These are phyloP conservation scores for Drosophila greeni DNA, from an alignment of 2,888 invertebrate species.

Conservation along the genomic window DNA sequence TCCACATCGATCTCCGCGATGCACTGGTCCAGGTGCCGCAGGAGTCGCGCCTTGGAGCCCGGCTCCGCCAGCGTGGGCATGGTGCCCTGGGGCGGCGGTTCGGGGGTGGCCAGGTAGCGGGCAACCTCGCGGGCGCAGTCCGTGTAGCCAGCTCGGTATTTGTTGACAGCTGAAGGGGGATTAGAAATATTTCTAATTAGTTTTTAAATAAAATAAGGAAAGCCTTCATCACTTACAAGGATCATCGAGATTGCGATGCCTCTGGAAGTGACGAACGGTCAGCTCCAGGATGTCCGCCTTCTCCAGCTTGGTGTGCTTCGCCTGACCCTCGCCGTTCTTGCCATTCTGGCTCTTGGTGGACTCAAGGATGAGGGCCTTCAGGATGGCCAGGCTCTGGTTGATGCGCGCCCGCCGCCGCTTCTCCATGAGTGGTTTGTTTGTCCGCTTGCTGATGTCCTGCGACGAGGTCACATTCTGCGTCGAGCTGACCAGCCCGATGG, in stretches of 20 bases:
- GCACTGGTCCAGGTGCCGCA: slow-evolving; percentile 82
- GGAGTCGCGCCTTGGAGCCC: slow-evolving; percentile 81
- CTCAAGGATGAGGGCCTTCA: slow-evolving; percentile 86
- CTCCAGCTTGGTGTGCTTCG: slow-evolving; percentile 89
- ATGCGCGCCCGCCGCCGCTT: slow-evolving; percentile 86
- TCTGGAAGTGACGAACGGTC: slow-evolving; percentile 89
- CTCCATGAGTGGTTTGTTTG: slow-evolving; percentile 89
- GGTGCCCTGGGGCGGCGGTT: slow-evolving; percentile 77
- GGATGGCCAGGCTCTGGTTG: slow-evolving; percentile 86
- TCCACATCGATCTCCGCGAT: slow-evolving; percentile 82
- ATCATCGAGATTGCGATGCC: slow-evolving; percentile 84
- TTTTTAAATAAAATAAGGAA: background rate
- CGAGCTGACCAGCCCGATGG: slow-evolving; percentile 76
- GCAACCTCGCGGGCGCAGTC: slow-evolving; percentile 83
- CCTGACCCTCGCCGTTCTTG: slow-evolving; percentile 80
- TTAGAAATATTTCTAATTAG: background rate
- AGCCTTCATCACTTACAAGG: slow-evolving; percentile 76
- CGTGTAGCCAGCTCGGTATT: slow-evolving; percentile 82
- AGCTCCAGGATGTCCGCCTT: slow-evolving; percentile 90
- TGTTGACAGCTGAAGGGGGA: slow-evolving; percentile 71
- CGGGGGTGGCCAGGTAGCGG: slow-evolving; percentile 78
- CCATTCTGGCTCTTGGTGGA: slow-evolving; percentile 81
- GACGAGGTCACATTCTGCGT: slow-evolving; percentile 77
- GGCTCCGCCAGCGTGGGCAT: slow-evolving; percentile 80
- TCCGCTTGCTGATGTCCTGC: slow-evolving; percentile 80